Evolutionary conservation across 2,113 vertebrate genomes (phyloP).

Genomic region (Tragelaphus imberbis): DNA sequence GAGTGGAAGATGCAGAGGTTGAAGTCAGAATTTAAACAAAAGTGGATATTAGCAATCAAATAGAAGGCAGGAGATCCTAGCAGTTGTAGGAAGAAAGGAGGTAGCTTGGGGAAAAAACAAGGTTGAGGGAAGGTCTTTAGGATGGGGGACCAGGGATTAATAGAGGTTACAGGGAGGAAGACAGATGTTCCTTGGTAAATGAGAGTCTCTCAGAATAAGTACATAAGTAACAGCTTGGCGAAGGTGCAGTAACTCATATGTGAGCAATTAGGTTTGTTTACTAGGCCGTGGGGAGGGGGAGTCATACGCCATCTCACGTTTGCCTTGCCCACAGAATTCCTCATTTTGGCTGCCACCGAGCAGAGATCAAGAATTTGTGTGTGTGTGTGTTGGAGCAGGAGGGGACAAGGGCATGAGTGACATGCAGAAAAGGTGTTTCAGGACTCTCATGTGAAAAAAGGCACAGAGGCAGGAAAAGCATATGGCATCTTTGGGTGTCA

Average conservation of each 20-base stretch:
- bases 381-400: too few relatives aligned
- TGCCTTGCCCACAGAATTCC: neutral
- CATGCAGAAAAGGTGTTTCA: neutral
- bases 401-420: neutral
- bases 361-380: neutral
- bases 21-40: neutral
- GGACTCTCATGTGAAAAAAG: neutral
- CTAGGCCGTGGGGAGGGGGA: neutral
- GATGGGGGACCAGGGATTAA: neutral
- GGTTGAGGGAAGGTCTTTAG: neutral
- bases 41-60: neutral
- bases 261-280: neutral
- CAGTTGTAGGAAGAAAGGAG: neutral
- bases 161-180: neutral
- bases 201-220: neutral
- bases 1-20: neutral
- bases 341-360: neutral
- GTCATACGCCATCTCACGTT: neutral
- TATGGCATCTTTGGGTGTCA: accelerated
- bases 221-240: neutral
- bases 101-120: neutral
- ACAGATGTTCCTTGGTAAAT: neutral
- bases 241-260: neutral
- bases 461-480: neutral
- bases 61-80: neutral